Conservation (phyloP, 2,113 vertebrate species). For the Peromyscus polionotus region DNA sequence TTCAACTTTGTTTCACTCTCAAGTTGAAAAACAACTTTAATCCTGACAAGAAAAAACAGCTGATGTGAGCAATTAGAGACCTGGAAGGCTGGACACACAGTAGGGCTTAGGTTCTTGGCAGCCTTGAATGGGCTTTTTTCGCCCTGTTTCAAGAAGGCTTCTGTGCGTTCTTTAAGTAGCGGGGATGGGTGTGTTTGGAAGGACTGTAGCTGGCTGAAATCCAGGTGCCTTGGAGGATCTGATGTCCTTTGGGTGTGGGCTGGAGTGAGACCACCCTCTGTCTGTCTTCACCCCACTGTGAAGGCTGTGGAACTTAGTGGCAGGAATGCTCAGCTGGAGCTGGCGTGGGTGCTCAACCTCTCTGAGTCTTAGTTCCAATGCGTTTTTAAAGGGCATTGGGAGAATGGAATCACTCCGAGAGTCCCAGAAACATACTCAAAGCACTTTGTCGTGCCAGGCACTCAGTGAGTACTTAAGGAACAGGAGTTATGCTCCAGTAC, state of each 20-base stretch:
- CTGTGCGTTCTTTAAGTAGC: neutral
- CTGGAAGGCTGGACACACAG: neutral
- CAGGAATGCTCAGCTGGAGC: neutral
- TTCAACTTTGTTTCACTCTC: constrained; percentile 5
- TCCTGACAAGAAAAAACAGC: neutral
- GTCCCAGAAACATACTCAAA: constrained; percentile 21
- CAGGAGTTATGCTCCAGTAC: neutral
- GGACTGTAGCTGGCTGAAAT: neutral
- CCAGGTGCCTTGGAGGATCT: neutral
- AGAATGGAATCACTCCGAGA: neutral
- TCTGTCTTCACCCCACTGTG: neutral
- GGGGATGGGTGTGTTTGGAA: neutral
- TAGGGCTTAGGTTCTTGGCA: neutral
- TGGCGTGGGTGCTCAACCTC: neutral
- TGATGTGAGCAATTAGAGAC: neutral
- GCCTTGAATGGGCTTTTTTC: neutral
- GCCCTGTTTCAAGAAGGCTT: neutral
- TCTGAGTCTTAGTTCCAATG: neutral
- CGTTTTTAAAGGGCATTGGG: neutral
- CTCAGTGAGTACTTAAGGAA: neutral
- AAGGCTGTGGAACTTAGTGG: neutral
- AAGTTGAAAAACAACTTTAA: constrained; percentile 31
- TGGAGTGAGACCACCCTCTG: neutral
- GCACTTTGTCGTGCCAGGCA: constrained; percentile 47
- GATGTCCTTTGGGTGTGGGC: neutral